Percentiles rank a stretch among this genome's conserved stretches.
Evolutionary conservation across 92 coral and sea anemone species (phyloP).

Genomic region (Porites evermanni): DNA sequence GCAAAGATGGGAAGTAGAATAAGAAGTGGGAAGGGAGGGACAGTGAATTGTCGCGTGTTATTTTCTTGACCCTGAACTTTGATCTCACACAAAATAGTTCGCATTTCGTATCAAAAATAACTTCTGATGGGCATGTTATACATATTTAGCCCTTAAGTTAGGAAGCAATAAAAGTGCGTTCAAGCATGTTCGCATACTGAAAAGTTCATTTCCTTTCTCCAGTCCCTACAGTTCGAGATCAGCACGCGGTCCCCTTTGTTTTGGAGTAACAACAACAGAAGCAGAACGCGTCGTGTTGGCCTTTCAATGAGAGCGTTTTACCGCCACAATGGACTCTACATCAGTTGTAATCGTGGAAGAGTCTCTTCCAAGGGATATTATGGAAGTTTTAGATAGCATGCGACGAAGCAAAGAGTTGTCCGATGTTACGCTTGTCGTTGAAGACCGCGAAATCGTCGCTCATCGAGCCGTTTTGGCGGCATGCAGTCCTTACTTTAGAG

Average conservation of each 20-base stretch:
- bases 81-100: neutral
- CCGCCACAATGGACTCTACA: constrained; percentile 70
- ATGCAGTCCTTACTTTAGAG: constrained; percentile 97
- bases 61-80: neutral
- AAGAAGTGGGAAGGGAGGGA: constrained; percentile 4
- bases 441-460: constrained; percentile 74
- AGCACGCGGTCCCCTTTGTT: constrained; percentile 26
- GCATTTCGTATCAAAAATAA: neutral
- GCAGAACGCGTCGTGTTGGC: neutral
- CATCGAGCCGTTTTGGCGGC: constrained; percentile 98
- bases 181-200: neutral
- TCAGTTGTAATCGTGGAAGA: constrained; percentile 80
- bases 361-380: constrained; percentile 81
- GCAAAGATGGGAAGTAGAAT: too few species aligned
- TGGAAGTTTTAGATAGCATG: constrained; percentile 89
- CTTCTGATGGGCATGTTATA: neutral
- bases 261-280: constrained; percentile 39
- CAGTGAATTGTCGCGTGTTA: neutral
- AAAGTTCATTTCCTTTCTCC: constrained; percentile 36
- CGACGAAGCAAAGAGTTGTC: constrained; percentile 83
- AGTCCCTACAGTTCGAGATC: constrained; percentile 29
- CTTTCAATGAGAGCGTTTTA: neutral
- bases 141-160: neutral
- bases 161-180: neutral
- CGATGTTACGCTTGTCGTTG: constrained; percentile 88